Evolutionary conservation across 2,113 vertebrate species (phyloP).

Genomic region (Dromiciops gliroides): DNA sequence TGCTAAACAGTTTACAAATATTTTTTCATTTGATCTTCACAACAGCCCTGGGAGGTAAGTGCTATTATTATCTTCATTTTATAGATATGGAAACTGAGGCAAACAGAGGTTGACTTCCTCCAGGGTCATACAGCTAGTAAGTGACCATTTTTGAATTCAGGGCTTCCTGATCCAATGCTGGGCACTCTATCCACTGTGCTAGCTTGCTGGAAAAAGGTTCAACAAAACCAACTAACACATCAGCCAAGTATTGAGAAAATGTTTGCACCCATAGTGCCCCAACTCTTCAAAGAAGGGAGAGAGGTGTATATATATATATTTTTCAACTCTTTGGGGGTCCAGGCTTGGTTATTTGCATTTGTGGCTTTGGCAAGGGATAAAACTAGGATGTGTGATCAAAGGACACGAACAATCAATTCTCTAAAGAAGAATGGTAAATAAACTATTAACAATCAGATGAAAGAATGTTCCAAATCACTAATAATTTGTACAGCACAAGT

Average conservation of each 20-base stretch:
- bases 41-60: background rate
- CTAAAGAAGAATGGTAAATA: background rate
- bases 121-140: background rate
- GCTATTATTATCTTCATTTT: background rate
- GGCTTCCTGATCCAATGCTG: background rate
- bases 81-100: background rate
- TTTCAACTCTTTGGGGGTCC: background rate
- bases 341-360: background rate
- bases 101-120: background rate
- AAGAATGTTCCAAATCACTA: background rate
- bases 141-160: background rate
- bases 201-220: background rate
- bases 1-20: background rate
- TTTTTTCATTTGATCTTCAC: background rate
- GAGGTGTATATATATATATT: background rate
- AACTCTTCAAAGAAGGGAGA: background rate
- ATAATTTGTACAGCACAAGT: background rate
- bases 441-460: background rate
- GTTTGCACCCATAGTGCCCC: background rate
- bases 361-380: background rate
- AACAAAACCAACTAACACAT: background rate
- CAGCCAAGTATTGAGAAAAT: background rate
- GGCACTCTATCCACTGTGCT: background rate
- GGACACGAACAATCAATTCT: background rate
- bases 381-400: background rate